Evolutionary conservation across 2,888 invertebrate species (phyloP).

Genomic region (Sarcophaga subvicina): DNA sequence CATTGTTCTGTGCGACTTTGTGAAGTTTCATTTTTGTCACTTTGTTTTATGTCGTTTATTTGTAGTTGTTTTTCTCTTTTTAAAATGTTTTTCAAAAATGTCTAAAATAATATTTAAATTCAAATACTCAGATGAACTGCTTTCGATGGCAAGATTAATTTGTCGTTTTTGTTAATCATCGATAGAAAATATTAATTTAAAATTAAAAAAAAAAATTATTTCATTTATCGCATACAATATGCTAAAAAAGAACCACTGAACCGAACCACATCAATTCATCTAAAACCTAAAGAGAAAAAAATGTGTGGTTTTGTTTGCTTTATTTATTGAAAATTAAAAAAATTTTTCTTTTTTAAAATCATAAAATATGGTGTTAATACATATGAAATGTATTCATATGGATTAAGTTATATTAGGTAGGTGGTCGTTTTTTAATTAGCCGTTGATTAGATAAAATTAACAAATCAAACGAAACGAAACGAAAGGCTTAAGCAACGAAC

Average conservation of each 20-base stretch:
- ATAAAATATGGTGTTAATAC: conserved; percentile 46
- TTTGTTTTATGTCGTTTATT: not conserved
- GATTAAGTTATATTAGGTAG: conserved; percentile 31
- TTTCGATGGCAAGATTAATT: conserved; percentile 54
- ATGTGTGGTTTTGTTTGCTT: not conserved
- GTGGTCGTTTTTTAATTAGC: conserved; percentile 37
- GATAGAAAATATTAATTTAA: conserved; percentile 33
- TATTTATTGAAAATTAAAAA: not conserved
- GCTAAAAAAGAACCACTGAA: no score
- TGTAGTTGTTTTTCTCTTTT: not conserved
- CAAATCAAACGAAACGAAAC: conserved; percentile 31
- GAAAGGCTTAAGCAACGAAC: conserved; percentile 53
- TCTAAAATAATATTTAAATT: no score
- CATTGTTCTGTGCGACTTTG: conserved; percentile 15
- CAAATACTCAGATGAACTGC: not conserved
- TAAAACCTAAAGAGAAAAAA: no score
- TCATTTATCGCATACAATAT: no score
- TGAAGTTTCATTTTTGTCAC: not conserved
- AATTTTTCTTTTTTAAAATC: not conserved
- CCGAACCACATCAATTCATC: no score
- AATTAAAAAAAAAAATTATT: not conserved
- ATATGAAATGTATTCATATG: conserved; percentile 40
- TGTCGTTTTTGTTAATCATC: conserved; percentile 55
- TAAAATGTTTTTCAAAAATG: conserved; percentile 9
- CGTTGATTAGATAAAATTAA: not conserved